Base-by-base conservation (phyloP, 1,140 invertebrate species). In the Caenorhabditis tropicalis region DNA sequence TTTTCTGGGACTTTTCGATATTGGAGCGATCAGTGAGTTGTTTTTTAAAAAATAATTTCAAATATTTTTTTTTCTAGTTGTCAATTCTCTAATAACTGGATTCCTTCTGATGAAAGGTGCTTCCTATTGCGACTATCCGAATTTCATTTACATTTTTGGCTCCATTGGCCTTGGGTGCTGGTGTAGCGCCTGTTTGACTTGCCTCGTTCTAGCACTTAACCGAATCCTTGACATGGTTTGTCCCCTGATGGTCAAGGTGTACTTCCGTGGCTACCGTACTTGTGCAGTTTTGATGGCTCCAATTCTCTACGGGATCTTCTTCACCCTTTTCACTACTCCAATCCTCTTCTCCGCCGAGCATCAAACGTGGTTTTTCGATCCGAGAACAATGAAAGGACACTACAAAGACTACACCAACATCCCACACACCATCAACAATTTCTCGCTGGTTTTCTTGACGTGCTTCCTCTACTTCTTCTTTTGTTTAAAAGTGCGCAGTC, bases 351-450 rank as follows among this genome's bases (percentile, higher is more conserved):
- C 65, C 10, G 65, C 65, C 12, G 36, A 74, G 43, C 33, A 74
- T 43, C 65, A 43, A 31, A 74, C 65, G 0, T 74, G 65, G 65
- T 74, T 74, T 46, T 74, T 74, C 36, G 65, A 74, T 43, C 65
- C 65, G n/a, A 12, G 21, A 21, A 74, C 36, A 43, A 74, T 74
- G 65, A 24, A 74, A 74, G 65, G 65, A 10, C 65, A 74, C n/a
- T 74, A 24, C 36, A 15, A 74, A 21, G 65, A 74, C 9, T 74
- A 74, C 36, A 43, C 65, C 12, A 74, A 74, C n/a, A 74, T 74
- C n/a, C 65, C 65, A 24, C 65, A 74, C 65, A 74, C 65, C 15
- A 74, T 74, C n/a, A 74, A 74, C n/a, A 74, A 74, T 24, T 74
- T 74, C 36, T 74, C 65, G 21, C 21, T 74, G 36, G 65, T 74